Evolutionary conservation across 2,797 vertebrate genomes (phyloP), one percentile per base, ranked within the genome.

Genomic region (Schizopygopsis pylzovi): DNA sequence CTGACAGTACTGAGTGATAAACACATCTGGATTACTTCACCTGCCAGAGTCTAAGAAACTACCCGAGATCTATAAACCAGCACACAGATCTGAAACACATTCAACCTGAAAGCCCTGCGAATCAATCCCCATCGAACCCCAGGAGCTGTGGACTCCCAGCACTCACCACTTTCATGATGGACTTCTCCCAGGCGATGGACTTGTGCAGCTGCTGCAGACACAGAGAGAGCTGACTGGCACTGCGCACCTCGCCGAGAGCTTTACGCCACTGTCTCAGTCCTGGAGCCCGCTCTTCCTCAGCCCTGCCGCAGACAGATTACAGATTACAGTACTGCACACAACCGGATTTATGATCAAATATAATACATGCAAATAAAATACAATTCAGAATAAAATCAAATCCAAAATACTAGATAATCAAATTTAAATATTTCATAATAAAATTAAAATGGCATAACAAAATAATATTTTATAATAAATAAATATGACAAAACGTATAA

Each of bases 171-270:
- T 97, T 97, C 96, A 97, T 97, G 94, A 97, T 97, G 89, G 96
- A 97, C 93, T 96, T 97, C 93, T 97, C 96, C 97, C 97, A 97
- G 81, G 96, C 96, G 91, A 97, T 97, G 89, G 96, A 96, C 92
- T 96, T 96, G 93, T 97, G 96, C 89, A 97, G 93, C 89, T 97
- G 96, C 94, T 97, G 97, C 90, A 97, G 91, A 92, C 97, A 97
- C 89, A 97, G 95, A 81, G 96, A 95, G 90, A 97, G 95, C 94
- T 97, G 97, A 52, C 96, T 96, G 82, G 96, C 96, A 90, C 96
- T 97, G 89, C 95, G 94, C 3, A 96, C 96, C 92, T 96, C 95
- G 81, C 94, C 92, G 67, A 97, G 88, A 28, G 96, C 97, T 93
- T 93, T 96, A 90, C 97, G 94, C 97, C 97, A 97, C 86, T 95